These are phyloP conservation scores for Neodiprion lecontei DNA, from an alignment of 1,140 invertebrate genomes.

Conservation along the genomic window DNA sequence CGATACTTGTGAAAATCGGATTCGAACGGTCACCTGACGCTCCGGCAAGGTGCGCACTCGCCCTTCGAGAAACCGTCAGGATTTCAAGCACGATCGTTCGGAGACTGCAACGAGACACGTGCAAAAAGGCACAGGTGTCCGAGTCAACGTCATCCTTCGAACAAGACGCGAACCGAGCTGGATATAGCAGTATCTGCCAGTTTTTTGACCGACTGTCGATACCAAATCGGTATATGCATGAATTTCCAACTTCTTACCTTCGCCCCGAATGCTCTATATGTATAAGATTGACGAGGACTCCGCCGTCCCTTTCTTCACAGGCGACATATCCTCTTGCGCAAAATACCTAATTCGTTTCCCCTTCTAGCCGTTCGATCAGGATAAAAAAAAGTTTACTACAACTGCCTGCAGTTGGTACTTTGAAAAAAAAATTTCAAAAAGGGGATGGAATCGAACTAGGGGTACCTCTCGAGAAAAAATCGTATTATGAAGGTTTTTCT, in stretches of 20 bases:
- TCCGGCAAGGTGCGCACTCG: constrained; percentile 5
- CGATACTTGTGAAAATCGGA: no score
- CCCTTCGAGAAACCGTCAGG: constrained; percentile 36
- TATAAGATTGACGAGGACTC: no score
- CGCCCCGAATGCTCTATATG: not conserved
- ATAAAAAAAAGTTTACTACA: no score
- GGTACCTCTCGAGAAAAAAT: no score
- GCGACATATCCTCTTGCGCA: no score
- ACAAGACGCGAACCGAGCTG: constrained; percentile 32
- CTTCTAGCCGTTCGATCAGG: no score
- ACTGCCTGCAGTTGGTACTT: no score
- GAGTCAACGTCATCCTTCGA: not conserved
- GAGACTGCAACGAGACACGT: constrained; percentile 43
- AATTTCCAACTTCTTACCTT: constrained; percentile 51
- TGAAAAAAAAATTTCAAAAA: no score
- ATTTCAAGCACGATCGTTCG: constrained; percentile 50
- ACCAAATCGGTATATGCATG: constrained; percentile 52
- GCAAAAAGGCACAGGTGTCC: constrained; percentile 51
- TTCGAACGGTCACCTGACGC: constrained; percentile 9
- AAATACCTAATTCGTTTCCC: no score
- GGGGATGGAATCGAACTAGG: no score
- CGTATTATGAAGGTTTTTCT: no score
- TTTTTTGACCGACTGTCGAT: constrained; percentile 56
- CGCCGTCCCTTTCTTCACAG: no score
- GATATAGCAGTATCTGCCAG: constrained; percentile 50